Evolutionary conservation across 2,797 vertebrate genomes (phyloP), one percentile per base, ranked within the genome.

Genomic region (Fistularia commersonii): DNA sequence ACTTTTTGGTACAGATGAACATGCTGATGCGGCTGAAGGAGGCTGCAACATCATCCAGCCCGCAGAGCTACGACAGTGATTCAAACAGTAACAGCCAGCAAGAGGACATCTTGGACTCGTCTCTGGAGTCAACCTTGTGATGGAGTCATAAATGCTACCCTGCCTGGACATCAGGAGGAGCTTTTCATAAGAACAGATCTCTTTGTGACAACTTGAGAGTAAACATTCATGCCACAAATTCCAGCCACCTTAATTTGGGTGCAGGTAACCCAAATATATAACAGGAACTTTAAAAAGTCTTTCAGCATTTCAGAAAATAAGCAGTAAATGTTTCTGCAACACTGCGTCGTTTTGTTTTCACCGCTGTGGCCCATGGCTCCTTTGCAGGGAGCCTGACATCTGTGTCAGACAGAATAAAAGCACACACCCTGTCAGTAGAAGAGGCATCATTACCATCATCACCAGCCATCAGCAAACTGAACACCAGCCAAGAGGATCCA

Each of bases 1-100:
- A 1, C 6, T 33, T 40, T 7, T 56, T 44, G 15, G 37, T 4
- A 31, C 84, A 99, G 97, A 97, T 99, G 95, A 98, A 94, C 77
- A 99, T 99, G 97, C 81, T 99, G 33, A 96, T 98, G 95, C 87
- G 96, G 41, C 91, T 99, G 51, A 98, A 98, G 78, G 97, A 99
- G 67, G 97, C 97, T 0, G 97, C 97, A 14, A 98, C 93, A 61
- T 99, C 93, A 51, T 98, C 96, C 0, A 95, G 95, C 69, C 94
- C 96, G 0, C 97, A 98, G 91, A 99, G 97, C 78, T 99, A 97
- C 0, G 96, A 99, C 92, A 99, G 97, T 4, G 97, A 98, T 88
- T 98, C 96, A 46, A 98, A 97, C 86, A 98, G 96, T 89, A 97
- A 95, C 89, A 94, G 95, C 78, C 96, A 97, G 65, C 95, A 97